Evolutionary conservation across 2,113 vertebrate species (phyloP).

Genomic region (Picathartes gymnocephalus): DNA sequence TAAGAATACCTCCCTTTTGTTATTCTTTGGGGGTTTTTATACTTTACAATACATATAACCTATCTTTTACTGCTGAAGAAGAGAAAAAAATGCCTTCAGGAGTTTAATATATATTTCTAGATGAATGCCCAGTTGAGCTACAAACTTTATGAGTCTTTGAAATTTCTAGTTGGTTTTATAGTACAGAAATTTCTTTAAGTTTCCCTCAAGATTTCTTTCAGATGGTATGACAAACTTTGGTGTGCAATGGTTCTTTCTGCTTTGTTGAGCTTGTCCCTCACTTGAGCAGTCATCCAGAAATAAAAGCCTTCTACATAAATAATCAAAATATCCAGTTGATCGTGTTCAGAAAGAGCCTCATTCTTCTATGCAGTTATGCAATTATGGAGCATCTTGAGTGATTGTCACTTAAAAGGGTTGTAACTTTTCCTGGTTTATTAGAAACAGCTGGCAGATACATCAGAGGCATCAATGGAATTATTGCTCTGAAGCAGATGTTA

Average conservation of each 20-base stretch:
- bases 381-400: constrained; percentile 27
- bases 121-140: background rate
- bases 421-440: constrained; percentile 53
- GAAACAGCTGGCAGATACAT: constrained; percentile 57
- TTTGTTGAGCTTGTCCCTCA: background rate
- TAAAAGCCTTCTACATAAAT: background rate
- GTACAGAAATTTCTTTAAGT: constrained; percentile 8
- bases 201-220: background rate
- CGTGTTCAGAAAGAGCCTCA: background rate
- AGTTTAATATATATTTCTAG: background rate
- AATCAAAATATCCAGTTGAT: constrained; percentile 21
- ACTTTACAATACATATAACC: background rate
- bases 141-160: background rate
- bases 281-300: background rate
- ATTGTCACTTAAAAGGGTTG: constrained; percentile 54
- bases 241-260: background rate
- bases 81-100: background rate
- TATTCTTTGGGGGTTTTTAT: background rate
- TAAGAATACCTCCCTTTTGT: background rate
- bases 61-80: background rate
- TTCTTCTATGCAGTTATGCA: background rate
- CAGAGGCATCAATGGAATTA: constrained; percentile 5
- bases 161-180: constrained; percentile 13
- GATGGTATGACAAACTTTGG: background rate
- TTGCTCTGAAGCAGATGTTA: constrained; percentile 63